phyloP scores from a whole-genome alignment of 2,113 vertebrate genomes.

The Datnioides undecimradiatus region DNA sequence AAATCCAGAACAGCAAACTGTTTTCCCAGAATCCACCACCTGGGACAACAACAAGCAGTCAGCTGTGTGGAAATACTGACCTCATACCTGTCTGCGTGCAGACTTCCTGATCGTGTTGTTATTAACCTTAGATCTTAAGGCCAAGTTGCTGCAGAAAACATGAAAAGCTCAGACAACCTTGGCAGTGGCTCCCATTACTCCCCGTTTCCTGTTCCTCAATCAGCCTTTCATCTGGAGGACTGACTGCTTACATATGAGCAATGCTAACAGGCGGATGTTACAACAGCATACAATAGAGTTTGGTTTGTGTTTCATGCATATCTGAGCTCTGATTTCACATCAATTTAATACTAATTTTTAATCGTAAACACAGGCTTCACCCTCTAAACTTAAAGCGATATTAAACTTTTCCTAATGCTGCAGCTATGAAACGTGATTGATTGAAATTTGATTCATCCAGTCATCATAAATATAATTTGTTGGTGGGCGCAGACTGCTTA shows the following conservation, averaged over 20 bases:
- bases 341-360: too few species aligned
- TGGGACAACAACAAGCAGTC: constrained; percentile 43
- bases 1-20: background rate
- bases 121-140: constrained; percentile 57
- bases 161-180: constrained; percentile 30
- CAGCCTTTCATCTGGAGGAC: constrained; percentile 46
- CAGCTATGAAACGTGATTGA: constrained; percentile 28
- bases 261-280: constrained; percentile 46
- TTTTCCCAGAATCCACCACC: constrained; percentile 23
- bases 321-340: too few species aligned
- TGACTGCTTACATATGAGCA: constrained; percentile 42
- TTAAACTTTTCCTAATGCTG: constrained; percentile 19
- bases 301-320: background rate
- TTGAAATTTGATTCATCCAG: constrained; percentile 26
- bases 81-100: constrained; percentile 59
- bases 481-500: background rate
- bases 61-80: constrained; percentile 67
- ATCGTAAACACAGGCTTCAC: background rate
- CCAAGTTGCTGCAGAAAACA: constrained; percentile 35
- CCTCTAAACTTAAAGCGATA: background rate
- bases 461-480: constrained; percentile 9
- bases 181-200: constrained; percentile 35
- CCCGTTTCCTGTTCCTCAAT: constrained; percentile 66
- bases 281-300: background rate
- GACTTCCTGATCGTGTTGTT: constrained; percentile 50